Evolutionary conservation across 2,888 invertebrate species (phyloP).

Genomic region (Andrena dorsata): DNA sequence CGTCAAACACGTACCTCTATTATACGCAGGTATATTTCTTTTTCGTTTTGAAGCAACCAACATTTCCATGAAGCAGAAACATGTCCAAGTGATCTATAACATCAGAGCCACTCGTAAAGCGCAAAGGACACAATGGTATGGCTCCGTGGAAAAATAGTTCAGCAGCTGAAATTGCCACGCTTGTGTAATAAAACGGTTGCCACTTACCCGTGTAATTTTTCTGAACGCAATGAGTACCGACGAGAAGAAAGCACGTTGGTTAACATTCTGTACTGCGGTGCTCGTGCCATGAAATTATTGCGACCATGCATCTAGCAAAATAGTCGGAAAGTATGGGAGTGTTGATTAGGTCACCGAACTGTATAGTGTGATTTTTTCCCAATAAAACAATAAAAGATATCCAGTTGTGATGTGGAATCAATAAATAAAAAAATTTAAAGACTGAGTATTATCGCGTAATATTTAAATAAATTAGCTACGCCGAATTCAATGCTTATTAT

Average conservation of each 20-base stretch:
- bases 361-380: background rate
- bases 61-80: conserved; percentile 14
- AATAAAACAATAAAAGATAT: background rate
- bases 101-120: conserved; percentile 50
- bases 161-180: conserved; percentile 51
- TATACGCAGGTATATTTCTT: conserved; percentile 17
- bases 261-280: conserved; percentile 42
- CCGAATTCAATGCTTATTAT: no score
- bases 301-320: conserved; percentile 21
- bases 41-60: conserved; percentile 4
- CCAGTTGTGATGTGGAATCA: no score
- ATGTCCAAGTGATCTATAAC: conserved; percentile 50
- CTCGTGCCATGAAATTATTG: conserved; percentile 51
- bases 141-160: conserved; percentile 54
- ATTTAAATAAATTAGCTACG: background rate
- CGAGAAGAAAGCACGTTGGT: conserved; percentile 38
- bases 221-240: conserved; percentile 34
- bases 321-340: background rate
- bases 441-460: conserved; percentile 1
- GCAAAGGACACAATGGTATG: conserved; percentile 27
- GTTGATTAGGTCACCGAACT: conserved; percentile 8
- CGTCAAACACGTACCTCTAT: conserved; percentile 12
- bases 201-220: conserved; percentile 66
- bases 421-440: background rate
- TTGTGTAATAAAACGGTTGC: conserved; percentile 65